phyloP scores from a whole-genome alignment of 2,113 vertebrate genomes.

The Sula dactylatra region DNA sequence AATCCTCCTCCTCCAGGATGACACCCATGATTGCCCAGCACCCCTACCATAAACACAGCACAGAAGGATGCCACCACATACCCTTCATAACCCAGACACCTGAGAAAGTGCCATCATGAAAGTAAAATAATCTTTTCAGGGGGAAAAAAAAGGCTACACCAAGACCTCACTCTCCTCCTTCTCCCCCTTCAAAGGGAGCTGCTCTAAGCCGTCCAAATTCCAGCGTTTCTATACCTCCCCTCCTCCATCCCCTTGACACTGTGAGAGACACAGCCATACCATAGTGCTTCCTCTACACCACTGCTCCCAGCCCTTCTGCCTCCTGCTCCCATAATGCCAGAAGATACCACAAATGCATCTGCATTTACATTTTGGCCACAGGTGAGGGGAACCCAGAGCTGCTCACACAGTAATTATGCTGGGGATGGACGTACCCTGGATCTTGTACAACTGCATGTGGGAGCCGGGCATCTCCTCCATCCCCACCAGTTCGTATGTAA shows the following conservation, averaged over 20 bases:
- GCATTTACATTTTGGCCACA: not conserved
- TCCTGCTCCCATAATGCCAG: not conserved
- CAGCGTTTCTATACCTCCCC: not conserved
- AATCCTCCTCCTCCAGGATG: not conserved
- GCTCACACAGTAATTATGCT: not conserved
- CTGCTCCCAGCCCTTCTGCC: not conserved
- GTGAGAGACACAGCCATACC: not conserved
- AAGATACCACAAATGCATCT: not conserved
- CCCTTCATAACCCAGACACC: not conserved
- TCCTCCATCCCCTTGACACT: not conserved
- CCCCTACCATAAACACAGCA: not conserved
- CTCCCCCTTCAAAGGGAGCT: not conserved
- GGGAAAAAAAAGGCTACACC: not conserved
- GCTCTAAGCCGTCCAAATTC: accelerated
- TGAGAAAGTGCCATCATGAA: not conserved
- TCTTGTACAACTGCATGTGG: not conserved
- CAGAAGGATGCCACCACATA: not conserved
- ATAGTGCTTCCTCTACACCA: not conserved
- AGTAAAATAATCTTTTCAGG: not conserved
- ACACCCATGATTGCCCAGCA: not conserved
- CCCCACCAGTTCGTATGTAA: not conserved
- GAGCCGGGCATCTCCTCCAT: not conserved
- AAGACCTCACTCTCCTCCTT: not conserved
- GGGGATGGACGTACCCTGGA: not conserved
- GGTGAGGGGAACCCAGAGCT: not conserved